Evolutionary conservation across 2,888 invertebrate species (phyloP), one percentile per base, ranked within the genome.

Genomic region (Tenthredo distinguenda): DNA sequence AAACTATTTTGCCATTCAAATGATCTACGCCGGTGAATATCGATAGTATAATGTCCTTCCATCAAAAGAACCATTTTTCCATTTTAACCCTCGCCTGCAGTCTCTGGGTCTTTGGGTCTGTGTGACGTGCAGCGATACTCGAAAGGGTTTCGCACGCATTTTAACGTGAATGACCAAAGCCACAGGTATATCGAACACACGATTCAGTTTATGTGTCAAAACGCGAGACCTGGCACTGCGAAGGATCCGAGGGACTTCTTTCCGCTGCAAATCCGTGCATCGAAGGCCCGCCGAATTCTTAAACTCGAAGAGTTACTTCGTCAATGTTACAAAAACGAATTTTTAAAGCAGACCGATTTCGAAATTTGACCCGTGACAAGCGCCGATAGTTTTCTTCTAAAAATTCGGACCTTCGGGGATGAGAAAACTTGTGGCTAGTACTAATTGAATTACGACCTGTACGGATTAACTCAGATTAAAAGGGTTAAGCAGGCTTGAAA

Each of bases 381-480:
- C 21, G 43, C n/a, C 7, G 9, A 43, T 7, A 21, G 31, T 71
- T 71, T 37, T n/a, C 18, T 72, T 37, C 12, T 21, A 0, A 26
- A 65, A 65, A 65, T 31, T 65, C 65, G 26, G 65, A 72, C 47
- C 18, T 18, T 9, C n/a, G 18, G 12, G n/a, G 15, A 31, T 10
- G 62, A 62, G 47, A 34, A 68, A 15, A 68, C 5, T 68, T 34
- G 83, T 31, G 68, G 62, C 83, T 37, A 31, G 68, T 31, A 68
- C 40, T 83, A 68, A 83, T 47, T 83, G 83, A 83, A 83, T 83
- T 83, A 83, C 68, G 47, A 83, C 83, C 31, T 12, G 18, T 9
- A 68, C 12, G 83, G 83, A 83, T 83, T 83, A 83, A 26, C 83
- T 68, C 83, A 68, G 83, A 83, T 83, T 83, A 68, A 83, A 81